Evolutionary conservation across 1,140 invertebrate species (phyloP), one percentile per base, ranked within the genome.

Genomic region (Neuroterus valhalla): DNA sequence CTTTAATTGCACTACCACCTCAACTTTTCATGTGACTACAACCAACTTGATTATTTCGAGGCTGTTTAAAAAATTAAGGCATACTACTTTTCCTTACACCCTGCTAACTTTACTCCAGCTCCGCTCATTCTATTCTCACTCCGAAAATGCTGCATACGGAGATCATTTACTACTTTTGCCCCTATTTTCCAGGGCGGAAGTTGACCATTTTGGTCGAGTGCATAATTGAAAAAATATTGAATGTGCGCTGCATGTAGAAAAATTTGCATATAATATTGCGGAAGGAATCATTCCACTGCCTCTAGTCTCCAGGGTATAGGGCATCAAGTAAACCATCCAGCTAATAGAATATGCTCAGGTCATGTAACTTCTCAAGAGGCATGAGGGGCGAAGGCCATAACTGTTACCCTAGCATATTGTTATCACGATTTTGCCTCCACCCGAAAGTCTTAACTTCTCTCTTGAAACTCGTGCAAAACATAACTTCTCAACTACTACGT

Each of bases 291-390:
- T 76, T 83, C 81, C 77, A 75, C 81, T 23, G 67, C 48, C 76
- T 82, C 78, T 80, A 79, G 83, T 83, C 78, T 81, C 75, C 71
- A 76, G 71, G 55, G 31, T 70, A 67, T n/a, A 1, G 52, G 78
- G 71, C 66, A 79, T 55, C 77, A 69, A 77, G 78, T 79, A 81
- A 83, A 83, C 82, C 71, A 75, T 67, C 52, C 19, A 44, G 75
- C 78, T 84, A 83, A 84, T 84, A 84, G 82, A 84, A 84, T 84
- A 82, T 76, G 78, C 73, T 73, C 48, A 76, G 66, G 66, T 50
- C 66, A 15, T 45, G 21, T 62, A 52, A 48, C 69, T 74, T 70
- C 76, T 62, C 46, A 78, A 77, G 80, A 75, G 71, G 66, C 77
- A 77, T 72, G 71, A 70, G 77, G 68, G 69, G 38, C 62, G 55